Evolutionary conservation across 2,797 vertebrate species (phyloP).

Genomic region (Strix occidentalis): DNA sequence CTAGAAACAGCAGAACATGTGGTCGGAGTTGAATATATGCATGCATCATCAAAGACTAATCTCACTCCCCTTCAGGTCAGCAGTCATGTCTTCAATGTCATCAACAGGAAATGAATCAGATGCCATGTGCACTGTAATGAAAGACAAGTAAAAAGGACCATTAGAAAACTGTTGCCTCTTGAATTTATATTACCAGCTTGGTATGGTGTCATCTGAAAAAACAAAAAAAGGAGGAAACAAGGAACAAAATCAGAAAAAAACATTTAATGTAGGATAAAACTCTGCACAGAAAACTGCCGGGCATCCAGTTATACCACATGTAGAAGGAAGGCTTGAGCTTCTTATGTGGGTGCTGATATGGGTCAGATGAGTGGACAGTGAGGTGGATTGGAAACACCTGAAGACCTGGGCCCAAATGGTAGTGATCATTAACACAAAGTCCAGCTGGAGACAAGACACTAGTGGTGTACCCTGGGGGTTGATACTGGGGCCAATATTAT

Average conservation of each 20-base stretch:
- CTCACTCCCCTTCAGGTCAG: background rate
- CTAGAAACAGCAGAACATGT: background rate
- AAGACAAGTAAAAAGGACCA: background rate
- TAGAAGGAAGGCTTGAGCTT: background rate
- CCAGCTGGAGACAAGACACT: background rate
- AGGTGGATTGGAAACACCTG: accelerated
- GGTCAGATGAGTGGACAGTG: background rate
- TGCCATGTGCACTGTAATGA: background rate
- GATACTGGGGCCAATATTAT: background rate
- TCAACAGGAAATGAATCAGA: background rate
- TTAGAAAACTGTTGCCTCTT: background rate
- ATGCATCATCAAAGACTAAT: background rate
- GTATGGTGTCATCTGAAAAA: too few species aligned
- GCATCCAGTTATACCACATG: background rate
- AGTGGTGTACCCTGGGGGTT: background rate
- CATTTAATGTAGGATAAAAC: background rate
- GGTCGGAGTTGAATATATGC: background rate
- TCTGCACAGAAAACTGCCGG: background rate
- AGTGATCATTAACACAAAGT: background rate
- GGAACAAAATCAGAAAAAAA: background rate
- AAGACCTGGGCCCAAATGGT: background rate
- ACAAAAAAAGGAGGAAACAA: background rate
- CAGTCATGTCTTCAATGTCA: background rate
- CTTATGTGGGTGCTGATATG: background rate
- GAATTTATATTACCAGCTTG: background rate